Base-by-base conservation (phyloP, 1,140 invertebrate genomes). In the Danaus plexippus region DNA sequence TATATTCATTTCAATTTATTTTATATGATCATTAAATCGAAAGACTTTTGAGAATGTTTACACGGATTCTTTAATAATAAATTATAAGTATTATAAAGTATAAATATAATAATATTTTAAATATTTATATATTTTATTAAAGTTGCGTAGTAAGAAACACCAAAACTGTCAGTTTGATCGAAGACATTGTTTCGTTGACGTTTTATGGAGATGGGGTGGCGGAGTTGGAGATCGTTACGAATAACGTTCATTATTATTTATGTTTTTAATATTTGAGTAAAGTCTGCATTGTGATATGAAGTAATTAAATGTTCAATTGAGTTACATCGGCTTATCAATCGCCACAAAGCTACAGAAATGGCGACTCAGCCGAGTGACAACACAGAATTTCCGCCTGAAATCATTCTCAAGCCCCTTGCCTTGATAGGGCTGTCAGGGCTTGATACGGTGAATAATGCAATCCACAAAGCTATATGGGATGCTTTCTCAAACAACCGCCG, bases 391-490 rank as follows among this genome's bases (percentile, higher is more conserved):
- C 94, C 94, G 56, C 78, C 88, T 57, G 94, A 95, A 87, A 87
- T 97, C 56, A 90, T 92, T 61, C 89, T 91, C 59, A 92, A 93
- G 70, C 95, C 97, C 10, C 89, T 94, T 72, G 94, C 95, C 13
- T 86, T 97, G 46, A 92, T 98, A 43, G 94, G 93, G 12, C 88
- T 98, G 41, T 92, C 92, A 61, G 97, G 97, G 11, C 87, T 98
- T 51, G 96, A 98, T 78, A 90, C 92, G 9, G 85, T 91, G 8
- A 93, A 92, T 67, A 97, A 98, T 90, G 89, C 94, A 9, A 88
- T 95, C 42, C 97, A 99, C 77, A 94, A 94, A 72, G 89, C 92
- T 32, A 94, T 98, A 74, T 98, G 96, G 96, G 96, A 98, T 78
- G 92, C 94, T 0, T 97, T 98, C 80, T 94, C 90, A 57, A 93